A percentile compares a stretch with the other conserved stretches of the same genome.
Evolutionary conservation across 1,140 invertebrate genomes (phyloP).

Genomic region (Danaus plexippus): DNA sequence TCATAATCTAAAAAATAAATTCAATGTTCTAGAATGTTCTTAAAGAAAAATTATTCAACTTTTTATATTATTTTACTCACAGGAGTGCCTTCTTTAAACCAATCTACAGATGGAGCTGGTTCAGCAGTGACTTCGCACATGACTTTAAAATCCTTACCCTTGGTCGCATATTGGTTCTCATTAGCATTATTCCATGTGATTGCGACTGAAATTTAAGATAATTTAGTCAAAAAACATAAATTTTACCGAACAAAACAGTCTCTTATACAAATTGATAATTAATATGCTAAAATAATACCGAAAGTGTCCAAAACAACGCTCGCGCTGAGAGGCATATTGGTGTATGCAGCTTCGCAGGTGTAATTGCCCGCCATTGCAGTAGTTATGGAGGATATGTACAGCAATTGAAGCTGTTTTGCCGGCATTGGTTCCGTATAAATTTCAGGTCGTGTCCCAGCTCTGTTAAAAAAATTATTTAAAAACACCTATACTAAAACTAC

Average conservation of each 20-base stretch:
- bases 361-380: constrained; percentile 86
- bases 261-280: constrained; percentile 1
- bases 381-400: constrained; percentile 83
- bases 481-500: neutral
- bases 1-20: constrained; percentile 60
- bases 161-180: constrained; percentile 85
- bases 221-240: constrained; percentile 11
- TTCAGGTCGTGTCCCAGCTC: constrained; percentile 65
- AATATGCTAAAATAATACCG: constrained; percentile 70
- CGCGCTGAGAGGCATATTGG: constrained; percentile 76
- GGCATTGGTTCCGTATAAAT: constrained; percentile 78
- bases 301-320: constrained; percentile 82
- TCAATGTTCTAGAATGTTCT: constrained; percentile 1
- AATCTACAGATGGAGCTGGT: constrained; percentile 87
- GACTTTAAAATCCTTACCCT: constrained; percentile 82
- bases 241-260: neutral
- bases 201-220: constrained; percentile 75
- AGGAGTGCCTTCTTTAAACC: constrained; percentile 83
- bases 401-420: constrained; percentile 74
- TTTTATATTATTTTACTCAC: constrained; percentile 46
- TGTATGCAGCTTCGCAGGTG: constrained; percentile 86
- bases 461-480: constrained; percentile 25
- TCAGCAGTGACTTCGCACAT: constrained; percentile 88
- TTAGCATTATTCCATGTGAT: constrained; percentile 90
- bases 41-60: neutral